These are phyloP conservation scores for Meiosimyza platycephala DNA, from an alignment of 2,888 invertebrate genomes.

Conservation along the genomic window DNA sequence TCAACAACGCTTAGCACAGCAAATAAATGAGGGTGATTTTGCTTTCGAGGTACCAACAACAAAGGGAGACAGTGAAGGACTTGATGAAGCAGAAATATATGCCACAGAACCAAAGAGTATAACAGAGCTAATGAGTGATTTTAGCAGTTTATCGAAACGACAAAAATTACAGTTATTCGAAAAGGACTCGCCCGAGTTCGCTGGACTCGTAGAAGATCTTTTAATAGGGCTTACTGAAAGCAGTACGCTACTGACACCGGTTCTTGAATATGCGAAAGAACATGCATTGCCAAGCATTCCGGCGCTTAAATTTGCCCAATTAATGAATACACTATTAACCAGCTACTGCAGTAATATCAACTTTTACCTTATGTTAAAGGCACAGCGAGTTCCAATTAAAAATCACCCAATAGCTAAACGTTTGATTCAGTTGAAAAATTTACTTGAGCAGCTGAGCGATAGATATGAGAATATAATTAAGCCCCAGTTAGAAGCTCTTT, in stretches of 20 bases:
- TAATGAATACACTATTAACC: conserved; percentile 76
- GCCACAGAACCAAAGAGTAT: background rate
- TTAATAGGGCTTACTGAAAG: conserved; percentile 77
- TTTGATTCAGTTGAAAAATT: conserved; percentile 82
- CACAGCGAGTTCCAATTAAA: conserved; percentile 76
- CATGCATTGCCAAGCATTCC: conserved; percentile 75
- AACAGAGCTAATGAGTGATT: conserved; percentile 77
- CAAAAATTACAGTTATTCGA: conserved; percentile 82
- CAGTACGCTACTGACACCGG: conserved; percentile 75
- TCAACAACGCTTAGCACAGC: conserved; percentile 80
- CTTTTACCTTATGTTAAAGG: conserved; percentile 87
- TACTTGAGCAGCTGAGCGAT: conserved; percentile 79
- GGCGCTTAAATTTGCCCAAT: conserved; percentile 78
- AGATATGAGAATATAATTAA: conserved; percentile 76
- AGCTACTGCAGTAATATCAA: conserved; percentile 89
- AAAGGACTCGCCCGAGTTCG: conserved; percentile 90
- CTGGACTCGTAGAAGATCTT: conserved; percentile 82
- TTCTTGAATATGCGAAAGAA: conserved; percentile 73
- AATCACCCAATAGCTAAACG: conserved; percentile 92
- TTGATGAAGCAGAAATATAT: conserved; percentile 44
- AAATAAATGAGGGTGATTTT: conserved; percentile 84
- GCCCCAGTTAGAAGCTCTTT: conserved; percentile 75
- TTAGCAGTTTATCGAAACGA: conserved; percentile 78
- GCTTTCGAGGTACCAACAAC: conserved; percentile 68
- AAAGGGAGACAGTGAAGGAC: conserved; percentile 63